phyloP scores from a whole-genome alignment of 2,888 invertebrate genomes.

The Diabrotica balteata region DNA sequence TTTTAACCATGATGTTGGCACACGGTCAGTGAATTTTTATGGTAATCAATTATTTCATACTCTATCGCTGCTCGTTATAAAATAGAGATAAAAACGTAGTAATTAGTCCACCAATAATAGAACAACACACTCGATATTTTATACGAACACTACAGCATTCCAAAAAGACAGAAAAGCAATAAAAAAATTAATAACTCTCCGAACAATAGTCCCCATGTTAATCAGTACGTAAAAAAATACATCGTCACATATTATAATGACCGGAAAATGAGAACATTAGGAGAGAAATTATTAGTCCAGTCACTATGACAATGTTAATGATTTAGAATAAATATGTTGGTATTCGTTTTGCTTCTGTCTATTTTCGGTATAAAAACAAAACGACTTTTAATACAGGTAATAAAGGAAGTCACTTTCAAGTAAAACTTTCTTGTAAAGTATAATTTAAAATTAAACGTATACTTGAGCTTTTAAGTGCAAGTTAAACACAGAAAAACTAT shows the following conservation, averaged over 20 bases:
- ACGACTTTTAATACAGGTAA: too few relatives aligned
- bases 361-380: too few relatives aligned
- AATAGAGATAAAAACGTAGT: not conserved
- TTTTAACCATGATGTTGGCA: not conserved
- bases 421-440: too few relatives aligned
- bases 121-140: too few relatives aligned
- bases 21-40: not conserved
- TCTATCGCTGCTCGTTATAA: not conserved
- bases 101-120: not conserved
- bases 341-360: too few relatives aligned
- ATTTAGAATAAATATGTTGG: not conserved
- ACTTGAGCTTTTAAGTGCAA: too few relatives aligned
- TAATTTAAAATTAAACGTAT: too few relatives aligned
- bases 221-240: slow-evolving; percentile 40
- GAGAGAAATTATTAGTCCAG: slow-evolving; percentile 1
- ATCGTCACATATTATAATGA: slow-evolving; percentile 29
- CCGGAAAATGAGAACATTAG: slow-evolving; percentile 23
- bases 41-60: not conserved
- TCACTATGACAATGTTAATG: not conserved
- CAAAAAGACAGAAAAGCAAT: not conserved
- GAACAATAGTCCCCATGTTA: slow-evolving; percentile 21
- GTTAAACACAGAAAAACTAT: too few relatives aligned
- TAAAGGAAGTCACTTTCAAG: too few relatives aligned
- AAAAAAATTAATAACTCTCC: not conserved
- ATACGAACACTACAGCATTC: not conserved